Percentiles rank a stretch among this genome's conserved stretches.
Evolutionary conservation across 1,140 invertebrate genomes (phyloP).

Genomic region (Elysia chlorotica): DNA sequence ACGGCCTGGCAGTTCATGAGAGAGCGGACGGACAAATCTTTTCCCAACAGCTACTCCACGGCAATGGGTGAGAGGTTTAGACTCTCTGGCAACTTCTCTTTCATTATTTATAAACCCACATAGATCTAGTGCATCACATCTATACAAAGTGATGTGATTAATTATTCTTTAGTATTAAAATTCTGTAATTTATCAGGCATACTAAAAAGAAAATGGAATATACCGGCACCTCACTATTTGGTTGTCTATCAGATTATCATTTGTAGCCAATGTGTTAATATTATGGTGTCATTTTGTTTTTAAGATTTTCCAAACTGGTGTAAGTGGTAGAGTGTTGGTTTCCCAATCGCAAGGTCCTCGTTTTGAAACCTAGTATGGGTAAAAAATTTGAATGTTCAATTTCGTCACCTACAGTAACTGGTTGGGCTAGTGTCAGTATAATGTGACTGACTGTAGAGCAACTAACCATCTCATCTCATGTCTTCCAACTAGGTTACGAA

Average conservation of each 20-base stretch:
- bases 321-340: too few species aligned
- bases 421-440: too few species aligned
- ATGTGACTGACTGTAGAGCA: too few species aligned
- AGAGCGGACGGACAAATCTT: conserved; percentile 95
- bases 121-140: not conserved
- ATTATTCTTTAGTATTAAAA: not conserved
- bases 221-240: too few species aligned
- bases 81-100: not conserved
- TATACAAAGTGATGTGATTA: not conserved
- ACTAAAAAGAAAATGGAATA: not conserved
- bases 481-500: not conserved
- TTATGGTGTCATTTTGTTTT: too few species aligned
- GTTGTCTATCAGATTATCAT: too few species aligned
- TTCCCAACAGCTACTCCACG: conserved; percentile 87
- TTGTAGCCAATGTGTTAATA: too few species aligned
- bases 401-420: too few species aligned
- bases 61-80: conserved; percentile 72
- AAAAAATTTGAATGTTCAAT: not conserved
- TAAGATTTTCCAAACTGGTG: too few species aligned
- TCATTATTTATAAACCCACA: not conserved
- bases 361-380: not conserved
- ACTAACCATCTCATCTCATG: not conserved
- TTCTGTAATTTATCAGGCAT: not conserved
- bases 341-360: not conserved
- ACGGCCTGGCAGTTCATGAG: conserved; percentile 93